Conservation (phyloP, 2,888 invertebrate genomes). For the Xestia rhomboidea region DNA sequence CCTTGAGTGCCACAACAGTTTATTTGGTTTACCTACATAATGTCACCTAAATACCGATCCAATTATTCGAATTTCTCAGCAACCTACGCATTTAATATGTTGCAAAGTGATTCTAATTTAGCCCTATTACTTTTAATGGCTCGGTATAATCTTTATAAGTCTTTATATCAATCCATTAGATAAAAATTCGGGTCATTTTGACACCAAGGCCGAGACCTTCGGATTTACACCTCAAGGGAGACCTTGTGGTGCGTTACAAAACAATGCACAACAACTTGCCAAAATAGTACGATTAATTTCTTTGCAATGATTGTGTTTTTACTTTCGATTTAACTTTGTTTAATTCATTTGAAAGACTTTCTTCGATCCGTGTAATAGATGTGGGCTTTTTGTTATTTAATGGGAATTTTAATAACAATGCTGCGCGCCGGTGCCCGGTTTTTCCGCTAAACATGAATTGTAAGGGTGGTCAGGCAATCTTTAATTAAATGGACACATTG, state of each 20-base stretch:
- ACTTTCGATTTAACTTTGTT: conserved; percentile 3
- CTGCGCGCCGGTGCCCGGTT: background rate
- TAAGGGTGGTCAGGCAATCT: background rate
- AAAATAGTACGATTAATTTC: conserved; percentile 36
- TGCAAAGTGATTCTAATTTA: conserved; percentile 21
- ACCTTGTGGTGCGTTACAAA: conserved; percentile 62
- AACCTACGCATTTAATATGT: conserved; percentile 30
- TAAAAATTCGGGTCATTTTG: conserved; percentile 58
- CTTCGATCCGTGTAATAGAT: background rate
- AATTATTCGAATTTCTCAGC: conserved; percentile 52
- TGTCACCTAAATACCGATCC: conserved; percentile 64
- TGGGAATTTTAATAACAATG: background rate
- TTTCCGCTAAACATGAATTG: background rate
- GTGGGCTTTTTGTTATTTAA: background rate
- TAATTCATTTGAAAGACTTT: background rate
- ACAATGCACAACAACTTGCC: conserved; percentile 55
- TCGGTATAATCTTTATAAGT: conserved; percentile 34
- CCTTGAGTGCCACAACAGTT: conserved; percentile 24
- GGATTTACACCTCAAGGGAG: conserved; percentile 37
- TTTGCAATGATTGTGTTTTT: conserved; percentile 25
- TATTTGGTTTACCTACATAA: conserved; percentile 50
- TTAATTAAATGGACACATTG: background rate
- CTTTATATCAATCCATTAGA: conserved; percentile 59
- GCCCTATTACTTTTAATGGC: conserved; percentile 30
- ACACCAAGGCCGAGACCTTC: conserved; percentile 62